Evolutionary conservation across 2,797 vertebrate species (phyloP).

Genomic region (Sebastes goodei): DNA sequence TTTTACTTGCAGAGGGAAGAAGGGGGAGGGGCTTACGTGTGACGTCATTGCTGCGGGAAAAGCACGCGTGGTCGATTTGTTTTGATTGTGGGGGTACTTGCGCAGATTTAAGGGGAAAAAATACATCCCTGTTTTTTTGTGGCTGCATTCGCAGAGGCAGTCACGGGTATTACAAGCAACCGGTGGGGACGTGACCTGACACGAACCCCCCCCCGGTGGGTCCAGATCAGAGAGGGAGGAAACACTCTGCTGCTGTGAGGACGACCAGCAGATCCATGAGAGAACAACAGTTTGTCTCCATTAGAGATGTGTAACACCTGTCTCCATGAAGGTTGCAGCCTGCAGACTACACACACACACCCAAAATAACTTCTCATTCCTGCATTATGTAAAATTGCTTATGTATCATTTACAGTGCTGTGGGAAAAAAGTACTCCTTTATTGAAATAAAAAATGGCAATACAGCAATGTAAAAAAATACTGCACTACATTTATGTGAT

Average conservation of each 20-base stretch:
- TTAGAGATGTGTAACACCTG: slow-evolving; percentile 4
- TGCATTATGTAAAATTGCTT: not conserved
- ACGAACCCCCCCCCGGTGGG: slow-evolving; percentile 10
- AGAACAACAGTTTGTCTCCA: not conserved
- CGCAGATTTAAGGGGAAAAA: not conserved
- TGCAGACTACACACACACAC: slow-evolving; percentile 2
- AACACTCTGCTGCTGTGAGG: slow-evolving; percentile 7
- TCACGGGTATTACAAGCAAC: not conserved
- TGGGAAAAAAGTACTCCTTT: too few species aligned
- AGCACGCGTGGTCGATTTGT: slow-evolving; percentile 85
- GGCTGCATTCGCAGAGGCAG: not conserved
- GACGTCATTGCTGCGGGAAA: slow-evolving; percentile 85
- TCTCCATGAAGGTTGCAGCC: not conserved
- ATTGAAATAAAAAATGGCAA: not conserved
- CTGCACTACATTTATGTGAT: not conserved
- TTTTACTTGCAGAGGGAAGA: slow-evolving; percentile 62
- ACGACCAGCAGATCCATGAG: not conserved
- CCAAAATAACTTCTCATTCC: not conserved
- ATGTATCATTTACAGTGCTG: not conserved
- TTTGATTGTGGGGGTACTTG: slow-evolving; percentile 78
- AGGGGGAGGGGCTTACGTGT: slow-evolving; percentile 68
- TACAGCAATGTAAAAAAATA: not conserved
- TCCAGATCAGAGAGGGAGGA: slow-evolving; percentile 4
- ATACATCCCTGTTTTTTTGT: not conserved
- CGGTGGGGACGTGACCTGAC: slow-evolving; percentile 17